Evolutionary conservation across 2,797 vertebrate genomes (phyloP).

Genomic region (Melanogrammus aeglefinus): DNA sequence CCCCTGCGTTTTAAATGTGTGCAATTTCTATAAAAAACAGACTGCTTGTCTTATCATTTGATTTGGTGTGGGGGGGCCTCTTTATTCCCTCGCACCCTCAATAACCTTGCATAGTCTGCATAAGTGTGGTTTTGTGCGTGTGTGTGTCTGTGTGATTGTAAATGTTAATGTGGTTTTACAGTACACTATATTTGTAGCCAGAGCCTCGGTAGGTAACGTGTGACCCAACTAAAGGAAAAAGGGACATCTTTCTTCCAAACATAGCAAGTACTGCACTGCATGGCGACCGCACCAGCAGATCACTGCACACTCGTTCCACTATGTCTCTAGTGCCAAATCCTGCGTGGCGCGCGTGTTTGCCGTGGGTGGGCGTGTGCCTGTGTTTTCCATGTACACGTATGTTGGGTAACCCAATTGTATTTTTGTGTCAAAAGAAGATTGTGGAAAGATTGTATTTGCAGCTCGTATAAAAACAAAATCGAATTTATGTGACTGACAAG

Average conservation of each 20-base stretch:
- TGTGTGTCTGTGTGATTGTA: constrained; percentile 61
- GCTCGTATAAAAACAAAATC: constrained; percentile 53
- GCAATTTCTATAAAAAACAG: constrained; percentile 18
- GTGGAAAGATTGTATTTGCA: constrained; percentile 76
- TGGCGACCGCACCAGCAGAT: constrained; percentile 77
- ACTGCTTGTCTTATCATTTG: constrained; percentile 30
- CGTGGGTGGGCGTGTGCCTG: constrained; percentile 26
- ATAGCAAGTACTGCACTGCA: constrained; percentile 66
- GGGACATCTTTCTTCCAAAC: constrained; percentile 59
- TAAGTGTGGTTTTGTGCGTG: constrained; percentile 55
- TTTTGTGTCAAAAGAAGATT: constrained; percentile 74
- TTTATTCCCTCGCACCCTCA: constrained; percentile 33
- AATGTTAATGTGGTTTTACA: constrained; percentile 58
- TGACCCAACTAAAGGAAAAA: constrained; percentile 55
- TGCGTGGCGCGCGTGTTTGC: constrained; percentile 57
- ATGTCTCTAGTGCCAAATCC: constrained; percentile 80
- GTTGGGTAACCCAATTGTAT: constrained; percentile 68
- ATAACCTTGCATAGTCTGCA: constrained; percentile 68
- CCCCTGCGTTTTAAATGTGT: constrained; percentile 29
- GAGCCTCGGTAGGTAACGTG: constrained; percentile 34
- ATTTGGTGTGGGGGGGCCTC: constrained; percentile 3
- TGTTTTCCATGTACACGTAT: constrained; percentile 40
- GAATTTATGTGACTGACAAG: constrained; percentile 75
- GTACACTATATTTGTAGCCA: constrained; percentile 62
- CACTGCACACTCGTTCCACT: constrained; percentile 75